Evolutionary conservation across 2,797 vertebrate genomes (phyloP), one percentile per base, ranked within the genome.

Genomic region (Pseudochirops cupreus): DNA sequence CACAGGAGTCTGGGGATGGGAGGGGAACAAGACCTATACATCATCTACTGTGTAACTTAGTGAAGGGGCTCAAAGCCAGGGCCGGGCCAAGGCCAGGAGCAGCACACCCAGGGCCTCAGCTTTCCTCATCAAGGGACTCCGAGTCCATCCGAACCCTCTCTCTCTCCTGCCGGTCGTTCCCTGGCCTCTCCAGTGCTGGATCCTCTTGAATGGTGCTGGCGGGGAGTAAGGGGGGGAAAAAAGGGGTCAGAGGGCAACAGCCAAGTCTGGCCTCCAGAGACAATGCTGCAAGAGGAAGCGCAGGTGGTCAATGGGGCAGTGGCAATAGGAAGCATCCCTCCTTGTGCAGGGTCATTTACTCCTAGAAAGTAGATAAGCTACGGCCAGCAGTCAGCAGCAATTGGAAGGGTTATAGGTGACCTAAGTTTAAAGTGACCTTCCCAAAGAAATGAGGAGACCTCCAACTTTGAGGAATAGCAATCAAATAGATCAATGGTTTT

Each of bases 51-150:
- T 1, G 95, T 92, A 97, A 97, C 95, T 96, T 87, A 46, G 74
- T 87, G 74, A 87, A 50, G 39, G 89, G 16, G 93, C 56, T 31
- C 39, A 87, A 87, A 87, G 39, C 39, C 74, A 87, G 74, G 74
- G 39, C 74, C 39, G 39, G 96, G 96, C 90, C 53, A 18, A 39
- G 93, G 82, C 54, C 18, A 0, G 90, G 0, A 46, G 5, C 31
- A 95, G 4, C 12, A 39, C 91, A 93, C 33, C 4, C 59, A 11
- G 6, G 57, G 59, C 95, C 97, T 99, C 98, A 98, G 98, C 98
- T 98, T 94, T 94, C 92, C 9, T 98, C 98, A 0, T 98, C 98
- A n/a, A 16, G 96, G 57, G 98, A 98, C 97, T 98, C 98, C 0
- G 97, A 96, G 94, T 98, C 98, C 92, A 94, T 52, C 0, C 0